Base-by-base conservation (phyloP, 2,113 vertebrate species). In the Cricetomys ansorgei region DNA sequence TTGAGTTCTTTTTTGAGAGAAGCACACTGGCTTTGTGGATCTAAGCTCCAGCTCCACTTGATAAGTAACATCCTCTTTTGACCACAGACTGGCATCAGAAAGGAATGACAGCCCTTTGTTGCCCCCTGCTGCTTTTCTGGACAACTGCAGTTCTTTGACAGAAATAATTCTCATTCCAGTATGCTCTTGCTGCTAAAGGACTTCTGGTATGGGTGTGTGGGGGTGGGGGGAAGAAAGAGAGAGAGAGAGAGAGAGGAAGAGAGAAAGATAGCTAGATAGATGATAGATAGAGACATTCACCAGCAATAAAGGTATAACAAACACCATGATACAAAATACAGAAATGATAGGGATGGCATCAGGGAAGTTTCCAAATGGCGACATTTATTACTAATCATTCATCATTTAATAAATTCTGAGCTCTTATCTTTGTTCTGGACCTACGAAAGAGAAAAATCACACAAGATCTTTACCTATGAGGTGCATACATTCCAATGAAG, bases 71-170 rank as follows among this genome's bases (percentile, higher is more conserved):
- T 16, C 5, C 12, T 4, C 21, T 88, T 5, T 17, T 59, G 34
- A 37, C 11, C 6, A 59, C 73, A 88, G 34, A 76, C 9, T 1
- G 2, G 62, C 11, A 0, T 9, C n/a, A 29, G 45, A n/a, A 27
- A 62, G 4, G 23, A 73, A 79, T 69, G 11, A 7, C 17, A 76
- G 93, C 13, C 48, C 72, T 94, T 16, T 97, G 89, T 95, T 97
- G 92, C 69, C 96, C 92, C 95, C 97, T 97, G 57, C 96, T 96
- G 97, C 64, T 88, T 2, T 50, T 4, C 11, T 81, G 13, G 64
- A 91, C 8, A 89, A 84, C 50, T 85, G 73, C 88, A 84, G 11
- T 5, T 90, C 13, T 85, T 72, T 45, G 4, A 62, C 19, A 21
- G 15, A 21, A 11, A 23, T 1, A 72, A 27, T 85, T 94, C 40